Evolutionary conservation across 2,888 invertebrate species (phyloP).

Genomic region (Conus canariensis): DNA sequence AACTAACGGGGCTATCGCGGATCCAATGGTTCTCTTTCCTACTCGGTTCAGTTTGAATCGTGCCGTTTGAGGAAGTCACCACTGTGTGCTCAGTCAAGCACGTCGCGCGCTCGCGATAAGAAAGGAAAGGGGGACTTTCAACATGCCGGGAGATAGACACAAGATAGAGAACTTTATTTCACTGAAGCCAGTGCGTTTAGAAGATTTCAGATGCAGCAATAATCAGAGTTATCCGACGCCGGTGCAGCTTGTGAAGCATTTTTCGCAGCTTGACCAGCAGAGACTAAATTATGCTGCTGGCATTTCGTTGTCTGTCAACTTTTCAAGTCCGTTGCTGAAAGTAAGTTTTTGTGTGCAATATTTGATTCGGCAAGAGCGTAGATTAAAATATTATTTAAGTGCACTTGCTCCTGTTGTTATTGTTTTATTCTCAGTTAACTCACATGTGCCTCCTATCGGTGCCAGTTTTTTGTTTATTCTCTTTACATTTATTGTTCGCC

Average conservation of each 20-base stretch:
- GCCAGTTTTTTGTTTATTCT: slow-evolving; percentile 37
- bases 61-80: slow-evolving; percentile 40
- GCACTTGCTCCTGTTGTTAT: not conserved
- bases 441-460: not conserved
- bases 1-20: slow-evolving; percentile 27
- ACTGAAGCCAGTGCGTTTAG: slow-evolving; percentile 41
- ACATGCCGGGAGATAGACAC: slow-evolving; percentile 39
- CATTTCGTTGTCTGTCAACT: slow-evolving; percentile 37
- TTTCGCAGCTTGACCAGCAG: slow-evolving; percentile 42
- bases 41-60: slow-evolving; percentile 27
- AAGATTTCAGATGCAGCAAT: slow-evolving; percentile 41
- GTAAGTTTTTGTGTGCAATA: slow-evolving; percentile 23
- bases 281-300: slow-evolving; percentile 44
- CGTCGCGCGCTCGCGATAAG: slow-evolving; percentile 40
- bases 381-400: not conserved
- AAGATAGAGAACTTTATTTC: slow-evolving; percentile 38
- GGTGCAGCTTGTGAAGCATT: slow-evolving; percentile 43
- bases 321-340: slow-evolving; percentile 32
- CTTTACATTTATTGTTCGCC: slow-evolving; percentile 43
- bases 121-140: slow-evolving; percentile 31
- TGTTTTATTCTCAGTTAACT: not conserved
- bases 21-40: slow-evolving; percentile 16
- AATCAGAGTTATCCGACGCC: slow-evolving; percentile 43
- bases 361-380: not conserved
- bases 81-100: slow-evolving; percentile 31